Base-by-base conservation (phyloP, 2,113 vertebrate species). In the Noturus placidus region DNA sequence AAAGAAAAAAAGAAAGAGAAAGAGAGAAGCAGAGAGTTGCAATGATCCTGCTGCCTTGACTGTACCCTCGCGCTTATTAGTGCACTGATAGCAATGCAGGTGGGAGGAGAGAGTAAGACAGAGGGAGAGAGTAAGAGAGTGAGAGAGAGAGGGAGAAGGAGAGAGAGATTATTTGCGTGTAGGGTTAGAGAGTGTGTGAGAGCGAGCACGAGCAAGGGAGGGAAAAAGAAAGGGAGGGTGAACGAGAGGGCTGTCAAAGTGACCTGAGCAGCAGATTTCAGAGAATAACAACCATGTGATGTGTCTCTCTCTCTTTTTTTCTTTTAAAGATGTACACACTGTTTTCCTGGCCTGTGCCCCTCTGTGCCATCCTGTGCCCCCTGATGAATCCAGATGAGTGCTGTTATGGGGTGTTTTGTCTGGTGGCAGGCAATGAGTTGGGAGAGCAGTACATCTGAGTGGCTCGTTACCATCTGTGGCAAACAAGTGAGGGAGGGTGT, bases 221-320 rank as follows among this genome's bases (percentile, higher is more conserved):
- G 69, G 77, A 76, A 82, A 76, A 72, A 61, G 35, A 54, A 82
- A 46, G 87, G 82, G 88, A 61, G 87, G 85, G 91, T 86, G 89
- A 89, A 91, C 91, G 90, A 89, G 93, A 90, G 91, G 91, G 91
- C 93, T 94, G 89, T 94, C 94, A 94, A 93, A 93, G 94, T 93
- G 93, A 94, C 94, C 94, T 93, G 93, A 93, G 94, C 95, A 93
- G 92, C 94, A 94, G 94, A 94, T 93, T 93, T 93, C 93, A 90
- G 93, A 94, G 94, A 94, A 95, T 92, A 95, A 95, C 93, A 92
- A 93, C 93, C 95, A 91, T 95, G 95, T 96, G 95, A 96, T 96
- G 94, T 94, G 94, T 91, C 90, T 63, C 57, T 83, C 42, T 83
- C 56, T 82, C 50, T 70, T 27, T 30, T 79, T 90, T 91, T 91